Evolutionary conservation across 2,113 vertebrate species (phyloP).

Genomic region (Eurystomus gularis): DNA sequence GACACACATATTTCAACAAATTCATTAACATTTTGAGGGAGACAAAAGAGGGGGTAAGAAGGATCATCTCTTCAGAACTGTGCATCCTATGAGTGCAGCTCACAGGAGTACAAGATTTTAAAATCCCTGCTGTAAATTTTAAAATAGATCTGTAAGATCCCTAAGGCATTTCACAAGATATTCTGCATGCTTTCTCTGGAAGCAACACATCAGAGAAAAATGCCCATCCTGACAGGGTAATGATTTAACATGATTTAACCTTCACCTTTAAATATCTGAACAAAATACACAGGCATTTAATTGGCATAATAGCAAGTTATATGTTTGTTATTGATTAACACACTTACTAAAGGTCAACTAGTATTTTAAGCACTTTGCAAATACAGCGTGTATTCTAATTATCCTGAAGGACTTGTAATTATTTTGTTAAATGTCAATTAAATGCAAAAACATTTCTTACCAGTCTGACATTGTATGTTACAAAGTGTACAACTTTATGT

Average conservation of each 20-base stretch:
- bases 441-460: slow-evolving; percentile 42
- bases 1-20: not conserved
- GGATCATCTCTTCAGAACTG: not conserved
- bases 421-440: slow-evolving; percentile 70
- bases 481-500: not conserved
- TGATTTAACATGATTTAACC: slow-evolving; percentile 36
- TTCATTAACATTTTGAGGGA: not conserved
- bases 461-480: not conserved
- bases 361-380: slow-evolving; percentile 47
- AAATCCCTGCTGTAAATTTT: not conserved
- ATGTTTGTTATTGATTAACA: slow-evolving; percentile 62
- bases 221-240: not conserved
- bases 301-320: slow-evolving; percentile 31
- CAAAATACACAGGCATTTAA: slow-evolving; percentile 1
- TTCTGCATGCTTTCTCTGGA: not conserved
- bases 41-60: not conserved
- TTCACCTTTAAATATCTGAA: slow-evolving; percentile 14
- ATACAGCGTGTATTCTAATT: slow-evolving; percentile 50
- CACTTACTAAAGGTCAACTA: slow-evolving; percentile 55
- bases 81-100: not conserved
- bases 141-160: not conserved
- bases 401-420: slow-evolving; percentile 50
- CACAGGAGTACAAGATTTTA: not conserved
- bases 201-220: not conserved
- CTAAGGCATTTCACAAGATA: not conserved